Conservation (phyloP, 2,888 invertebrate species). For the Lasius platythorax region DNA sequence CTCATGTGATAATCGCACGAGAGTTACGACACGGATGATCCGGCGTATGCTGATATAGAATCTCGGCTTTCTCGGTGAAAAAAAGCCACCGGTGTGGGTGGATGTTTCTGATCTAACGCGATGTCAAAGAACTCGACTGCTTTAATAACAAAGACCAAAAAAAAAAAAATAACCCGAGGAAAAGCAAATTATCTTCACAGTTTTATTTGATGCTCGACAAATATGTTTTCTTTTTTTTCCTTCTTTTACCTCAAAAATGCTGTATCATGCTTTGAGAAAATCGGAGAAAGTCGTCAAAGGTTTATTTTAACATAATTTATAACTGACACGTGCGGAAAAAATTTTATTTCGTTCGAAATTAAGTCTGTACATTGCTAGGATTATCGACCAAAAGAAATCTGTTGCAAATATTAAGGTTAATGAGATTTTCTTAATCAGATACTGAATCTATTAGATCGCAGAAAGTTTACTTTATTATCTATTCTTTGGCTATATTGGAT, state of each 20-base stretch:
- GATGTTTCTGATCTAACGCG: not conserved
- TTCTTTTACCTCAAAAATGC: not conserved
- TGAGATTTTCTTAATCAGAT: not conserved
- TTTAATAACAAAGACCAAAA: not conserved
- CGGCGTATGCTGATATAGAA: constrained; percentile 3
- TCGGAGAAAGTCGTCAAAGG: not conserved
- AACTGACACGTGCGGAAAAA: not conserved
- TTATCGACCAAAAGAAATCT: not conserved
- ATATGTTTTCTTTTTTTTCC: not conserved
- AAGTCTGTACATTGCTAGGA: not conserved
- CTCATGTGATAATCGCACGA: constrained; percentile 52
- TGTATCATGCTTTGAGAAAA: not conserved
- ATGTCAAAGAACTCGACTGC: constrained; percentile 37
- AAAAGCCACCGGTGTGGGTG: not conserved
- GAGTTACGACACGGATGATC: constrained; percentile 30
- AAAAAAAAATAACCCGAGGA: not conserved
- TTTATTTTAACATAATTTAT: not conserved
- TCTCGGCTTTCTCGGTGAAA: constrained; percentile 15
- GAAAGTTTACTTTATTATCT: not conserved
- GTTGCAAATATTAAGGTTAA: not conserved
- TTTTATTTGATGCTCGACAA: not conserved
- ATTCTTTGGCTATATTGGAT: not conserved
- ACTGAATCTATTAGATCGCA: not conserved
- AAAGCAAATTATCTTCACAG: not conserved
- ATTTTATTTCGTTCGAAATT: not conserved